A percentile compares a stretch with the other conserved stretches of the same genome.
phyloP scores from a whole-genome alignment of 2,888 invertebrate species.

The Phasia obesa region DNA sequence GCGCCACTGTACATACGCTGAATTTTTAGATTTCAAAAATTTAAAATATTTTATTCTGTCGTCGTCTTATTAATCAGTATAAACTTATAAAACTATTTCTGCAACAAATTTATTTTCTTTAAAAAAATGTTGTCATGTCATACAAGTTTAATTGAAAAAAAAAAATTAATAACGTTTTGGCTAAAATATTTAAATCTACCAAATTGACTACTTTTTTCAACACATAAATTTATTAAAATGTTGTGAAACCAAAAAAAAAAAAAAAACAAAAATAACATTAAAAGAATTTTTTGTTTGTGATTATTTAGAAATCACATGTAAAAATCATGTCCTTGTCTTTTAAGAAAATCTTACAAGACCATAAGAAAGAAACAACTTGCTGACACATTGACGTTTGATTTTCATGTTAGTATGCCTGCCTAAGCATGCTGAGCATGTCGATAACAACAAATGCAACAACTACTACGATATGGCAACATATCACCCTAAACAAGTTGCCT shows the following conservation, averaged over 20 bases:
- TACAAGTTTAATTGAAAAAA: constrained; percentile 4
- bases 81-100: not conserved
- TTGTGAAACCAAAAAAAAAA: constrained; percentile 1
- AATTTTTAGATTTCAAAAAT: too few species aligned
- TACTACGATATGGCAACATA: constrained; percentile 53
- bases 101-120: not conserved
- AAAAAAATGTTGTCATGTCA: constrained; percentile 23
- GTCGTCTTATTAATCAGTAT: not conserved
- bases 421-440: constrained; percentile 80
- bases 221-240: constrained; percentile 52
- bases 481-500: constrained; percentile 70
- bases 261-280: not conserved
- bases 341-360: constrained; percentile 66
- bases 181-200: constrained; percentile 5
- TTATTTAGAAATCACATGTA: constrained; percentile 69
- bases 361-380: constrained; percentile 71
- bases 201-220: constrained; percentile 3
- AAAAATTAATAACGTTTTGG: constrained; percentile 9
- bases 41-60: too few species aligned
- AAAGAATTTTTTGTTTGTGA: constrained; percentile 38
- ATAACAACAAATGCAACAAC: constrained; percentile 72
- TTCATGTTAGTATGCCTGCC: constrained; percentile 72
- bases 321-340: constrained; percentile 71
- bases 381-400: constrained; percentile 75
- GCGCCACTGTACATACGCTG: too few species aligned